Percentiles rank a stretch among this genome's conserved stretches.
Evolutionary conservation across 2,797 vertebrate genomes (phyloP).

Genomic region (Leptatherina wallacei): DNA sequence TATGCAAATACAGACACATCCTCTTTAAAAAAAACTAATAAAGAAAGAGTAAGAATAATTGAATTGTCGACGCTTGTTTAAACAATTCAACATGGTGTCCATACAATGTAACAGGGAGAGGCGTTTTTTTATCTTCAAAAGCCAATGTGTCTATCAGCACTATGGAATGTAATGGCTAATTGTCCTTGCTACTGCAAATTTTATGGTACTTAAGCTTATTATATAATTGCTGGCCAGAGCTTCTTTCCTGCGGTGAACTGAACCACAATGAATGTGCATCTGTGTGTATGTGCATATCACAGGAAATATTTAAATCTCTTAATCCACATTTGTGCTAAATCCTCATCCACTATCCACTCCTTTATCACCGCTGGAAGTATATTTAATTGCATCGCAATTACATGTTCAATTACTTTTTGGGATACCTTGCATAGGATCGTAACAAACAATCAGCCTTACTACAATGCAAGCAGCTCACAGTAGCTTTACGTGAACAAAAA

Average conservation of each 20-base stretch:
- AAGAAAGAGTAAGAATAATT: conserved; percentile 70
- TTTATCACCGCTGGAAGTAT: conserved; percentile 79
- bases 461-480: too few relatives aligned
- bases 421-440: conserved; percentile 78
- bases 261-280: conserved; percentile 79
- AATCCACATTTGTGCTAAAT: conserved; percentile 55
- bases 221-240: conserved; percentile 90
- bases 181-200: conserved; percentile 78
- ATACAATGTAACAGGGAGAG: conserved; percentile 71
- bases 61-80: conserved; percentile 76
- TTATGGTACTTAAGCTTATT: conserved; percentile 94
- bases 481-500: too few relatives aligned
- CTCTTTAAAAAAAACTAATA: conserved; percentile 35
- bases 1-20: conserved; percentile 60
- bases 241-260: conserved; percentile 82
- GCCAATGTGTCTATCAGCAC: conserved; percentile 75
- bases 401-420: conserved; percentile 49
- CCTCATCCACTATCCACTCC: conserved; percentile 37
- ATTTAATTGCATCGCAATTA: conserved; percentile 89
- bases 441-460: conserved; percentile 74
- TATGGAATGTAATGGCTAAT: conserved; percentile 81
- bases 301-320: conserved; percentile 53
- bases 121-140: conserved; percentile 78
- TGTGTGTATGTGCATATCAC: conserved; percentile 56
- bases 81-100: conserved; percentile 79